These are phyloP conservation scores for Melinaea menophilus DNA, from an alignment of 2,888 invertebrate species.

Conservation along the genomic window DNA sequence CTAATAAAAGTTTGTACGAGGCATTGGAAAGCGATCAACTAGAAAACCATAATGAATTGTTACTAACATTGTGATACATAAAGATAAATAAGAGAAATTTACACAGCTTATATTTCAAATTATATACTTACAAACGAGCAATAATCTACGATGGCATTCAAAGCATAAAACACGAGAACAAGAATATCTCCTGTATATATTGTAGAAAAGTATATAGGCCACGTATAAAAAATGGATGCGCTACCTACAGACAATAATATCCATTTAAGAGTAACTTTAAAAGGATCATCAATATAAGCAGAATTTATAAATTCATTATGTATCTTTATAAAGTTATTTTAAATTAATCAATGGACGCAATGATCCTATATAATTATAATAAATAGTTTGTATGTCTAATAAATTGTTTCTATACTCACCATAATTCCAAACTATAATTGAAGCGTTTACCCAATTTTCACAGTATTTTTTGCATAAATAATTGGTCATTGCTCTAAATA, in stretches of 20 bases:
- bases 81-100: background rate
- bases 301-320: no score
- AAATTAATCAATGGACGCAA: no score
- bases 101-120: background rate
- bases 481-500: conserved; percentile 43
- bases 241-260: conserved; percentile 37
- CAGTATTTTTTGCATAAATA: conserved; percentile 41
- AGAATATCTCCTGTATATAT: conserved; percentile 46
- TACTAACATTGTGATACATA: background rate
- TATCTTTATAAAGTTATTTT: no score
- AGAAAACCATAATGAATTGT: conserved; percentile 24
- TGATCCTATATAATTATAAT: background rate
- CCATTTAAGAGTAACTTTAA: no score
- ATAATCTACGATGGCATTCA: conserved; percentile 39
- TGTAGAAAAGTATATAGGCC: conserved; percentile 49
- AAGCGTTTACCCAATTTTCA: conserved; percentile 37
- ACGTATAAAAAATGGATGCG: conserved; percentile 40
- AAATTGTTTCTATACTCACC: conserved; percentile 33
- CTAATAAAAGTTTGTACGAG: conserved; percentile 41
- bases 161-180: conserved; percentile 37
- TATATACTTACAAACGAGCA: conserved; percentile 43
- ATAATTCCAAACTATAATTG: conserved; percentile 35
- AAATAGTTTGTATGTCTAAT: background rate
- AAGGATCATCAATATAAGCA: no score
- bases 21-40: conserved; percentile 47